These are phyloP conservation scores for Enoplosus armatus DNA, from an alignment of 2,797 vertebrate species.

Conservation along the genomic window DNA sequence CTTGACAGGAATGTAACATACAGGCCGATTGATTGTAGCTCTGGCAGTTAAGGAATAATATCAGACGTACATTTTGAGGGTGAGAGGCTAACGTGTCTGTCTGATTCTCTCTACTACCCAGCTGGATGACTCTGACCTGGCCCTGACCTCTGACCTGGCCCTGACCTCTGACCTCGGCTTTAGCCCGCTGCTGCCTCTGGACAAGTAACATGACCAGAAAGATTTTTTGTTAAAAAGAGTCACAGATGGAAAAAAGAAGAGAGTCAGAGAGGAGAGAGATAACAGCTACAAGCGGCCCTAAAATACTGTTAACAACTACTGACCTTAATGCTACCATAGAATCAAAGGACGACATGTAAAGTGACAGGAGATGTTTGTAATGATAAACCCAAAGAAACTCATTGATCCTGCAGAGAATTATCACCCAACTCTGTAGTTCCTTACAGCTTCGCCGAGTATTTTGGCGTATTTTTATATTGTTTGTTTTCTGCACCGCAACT, in stretches of 20 bases:
- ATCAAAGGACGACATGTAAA: neutral
- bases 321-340: neutral
- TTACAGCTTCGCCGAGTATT: neutral
- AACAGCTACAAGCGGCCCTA: neutral
- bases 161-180: constrained; percentile 26
- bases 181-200: constrained; percentile 27
- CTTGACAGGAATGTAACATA: neutral
- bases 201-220: neutral
- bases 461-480: neutral
- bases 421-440: neutral
- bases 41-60: constrained; percentile 6
- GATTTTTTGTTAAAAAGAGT: neutral
- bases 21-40: neutral
- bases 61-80: neutral
- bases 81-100: constrained; percentile 3
- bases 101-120: constrained; percentile 5
- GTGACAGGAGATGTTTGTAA: neutral
- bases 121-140: constrained; percentile 33
- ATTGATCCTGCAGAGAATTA: too few relatives aligned
- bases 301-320: neutral
- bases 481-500: neutral
- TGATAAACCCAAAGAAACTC: neutral
- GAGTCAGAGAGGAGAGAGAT: neutral
- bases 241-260: neutral
- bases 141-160: constrained; percentile 39